Base-by-base conservation (phyloP, 2,888 invertebrate genomes). In the Fragum sueziense region DNA sequence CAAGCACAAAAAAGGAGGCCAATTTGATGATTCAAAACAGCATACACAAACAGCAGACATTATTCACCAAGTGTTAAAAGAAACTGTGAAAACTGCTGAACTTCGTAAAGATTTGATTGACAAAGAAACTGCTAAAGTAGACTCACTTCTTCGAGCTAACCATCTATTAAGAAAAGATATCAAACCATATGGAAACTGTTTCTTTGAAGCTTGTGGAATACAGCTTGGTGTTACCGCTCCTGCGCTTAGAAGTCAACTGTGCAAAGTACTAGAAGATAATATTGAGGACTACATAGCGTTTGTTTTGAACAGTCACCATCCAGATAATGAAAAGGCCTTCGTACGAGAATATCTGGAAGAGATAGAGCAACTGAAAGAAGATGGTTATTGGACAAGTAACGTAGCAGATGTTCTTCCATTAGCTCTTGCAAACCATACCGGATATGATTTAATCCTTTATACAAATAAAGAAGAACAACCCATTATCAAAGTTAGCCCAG, bases 351-450 rank as follows among this genome's bases (percentile, higher is more conserved):
- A 71, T 41, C 25, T 71, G 27, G 27, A 17, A 59, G 51, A 75
- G 22, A 51, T 57, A 14, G 41, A 70, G 6, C 33, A 57, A 33
- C 41, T 69, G 33, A 61, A 37, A 17, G n/a, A 61, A 62, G 70
- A 59, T 52, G 70, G 76, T 17, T 29, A 62, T 47, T 65, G 65
- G 57, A 37, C 59, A 61, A 51, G 33, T 33, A 47, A 70, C 25
- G 29, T 70, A 20, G 72, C 72, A 29, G 76, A 76, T 37, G 22
- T 70, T 52, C 54, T 76, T 7, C 65, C 76, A 22, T 34, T 76
- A 22, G 75, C 62, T 11, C 31, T 76, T 25, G 52, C 68, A 57
- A 68, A 68, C 51, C 54, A 31, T 34, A 17, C 57, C 54, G 57
- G 29, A 14, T 17, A 52, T 17, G 2, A 7, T 57, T 52, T 70